Conservation (phyloP, 2,113 vertebrate genomes). For the Amazona vittata region DNA sequence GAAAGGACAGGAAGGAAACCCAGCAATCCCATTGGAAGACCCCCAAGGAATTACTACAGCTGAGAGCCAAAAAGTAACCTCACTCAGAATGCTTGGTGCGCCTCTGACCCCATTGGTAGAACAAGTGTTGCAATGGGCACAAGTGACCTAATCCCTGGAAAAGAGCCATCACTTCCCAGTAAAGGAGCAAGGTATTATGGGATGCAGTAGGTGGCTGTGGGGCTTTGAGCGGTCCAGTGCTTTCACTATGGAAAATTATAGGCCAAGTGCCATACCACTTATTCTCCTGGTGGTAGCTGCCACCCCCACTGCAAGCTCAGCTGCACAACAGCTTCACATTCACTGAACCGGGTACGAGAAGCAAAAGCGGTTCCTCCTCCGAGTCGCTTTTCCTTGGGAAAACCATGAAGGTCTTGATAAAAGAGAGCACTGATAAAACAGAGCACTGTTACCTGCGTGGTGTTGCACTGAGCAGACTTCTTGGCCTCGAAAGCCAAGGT, state of each 20-base stretch:
- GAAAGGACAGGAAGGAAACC: background rate
- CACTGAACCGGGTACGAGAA: rapidly evolving
- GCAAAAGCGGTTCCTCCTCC: rapidly evolving
- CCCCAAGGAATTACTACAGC: background rate
- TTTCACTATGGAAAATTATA: background rate
- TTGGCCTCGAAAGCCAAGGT: background rate
- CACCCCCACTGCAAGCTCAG: background rate
- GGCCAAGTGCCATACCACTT: rapidly evolving
- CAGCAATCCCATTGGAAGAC: background rate
- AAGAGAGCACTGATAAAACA: background rate
- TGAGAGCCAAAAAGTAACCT: background rate
- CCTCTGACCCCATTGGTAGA: background rate
- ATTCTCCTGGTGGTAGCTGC: background rate
- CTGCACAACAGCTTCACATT: rapidly evolving
- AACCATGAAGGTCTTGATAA: background rate
- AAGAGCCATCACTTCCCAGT: background rate
- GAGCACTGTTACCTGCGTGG: rapidly evolving
- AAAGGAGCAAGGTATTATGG: background rate
- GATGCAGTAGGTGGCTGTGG: rapidly evolving
- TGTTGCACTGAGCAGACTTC: background rate
- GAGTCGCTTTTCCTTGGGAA: background rate
- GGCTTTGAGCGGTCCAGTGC: background rate
- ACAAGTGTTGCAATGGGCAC: background rate
- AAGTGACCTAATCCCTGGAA: background rate
- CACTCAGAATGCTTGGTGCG: rapidly evolving